phyloP scores from a whole-genome alignment of 2,113 vertebrate genomes.

The Catagonus wagneri region DNA sequence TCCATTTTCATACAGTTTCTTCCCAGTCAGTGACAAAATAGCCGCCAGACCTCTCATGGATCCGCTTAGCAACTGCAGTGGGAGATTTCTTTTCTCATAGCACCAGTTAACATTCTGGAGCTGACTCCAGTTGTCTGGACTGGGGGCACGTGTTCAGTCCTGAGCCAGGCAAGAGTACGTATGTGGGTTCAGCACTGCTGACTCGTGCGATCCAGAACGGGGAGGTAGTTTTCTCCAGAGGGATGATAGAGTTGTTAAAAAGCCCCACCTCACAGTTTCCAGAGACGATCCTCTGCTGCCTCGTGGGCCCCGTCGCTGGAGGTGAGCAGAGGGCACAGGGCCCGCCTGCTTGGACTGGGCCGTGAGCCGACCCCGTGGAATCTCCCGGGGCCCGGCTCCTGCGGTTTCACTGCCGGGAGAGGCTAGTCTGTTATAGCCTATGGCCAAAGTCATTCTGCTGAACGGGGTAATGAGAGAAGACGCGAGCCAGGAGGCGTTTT shows the following conservation, averaged over 20 bases:
- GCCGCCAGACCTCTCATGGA: background rate
- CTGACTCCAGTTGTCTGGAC: background rate
- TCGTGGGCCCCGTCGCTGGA: background rate
- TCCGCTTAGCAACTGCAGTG: background rate
- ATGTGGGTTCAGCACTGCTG: background rate
- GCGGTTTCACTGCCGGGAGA: background rate
- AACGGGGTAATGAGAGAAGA: background rate
- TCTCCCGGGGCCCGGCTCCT: background rate
- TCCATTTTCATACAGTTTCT: background rate
- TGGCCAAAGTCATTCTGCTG: background rate
- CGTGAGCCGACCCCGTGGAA: background rate
- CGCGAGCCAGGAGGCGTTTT: background rate
- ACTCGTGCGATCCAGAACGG: background rate
- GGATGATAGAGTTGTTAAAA: background rate
- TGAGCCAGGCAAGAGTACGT: background rate
- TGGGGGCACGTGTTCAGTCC: background rate
- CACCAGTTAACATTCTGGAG: background rate
- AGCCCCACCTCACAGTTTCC: background rate
- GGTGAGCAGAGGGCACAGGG: background rate
- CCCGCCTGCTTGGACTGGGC: background rate
- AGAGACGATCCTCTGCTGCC: background rate
- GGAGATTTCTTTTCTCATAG: background rate
- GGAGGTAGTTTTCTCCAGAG: background rate
- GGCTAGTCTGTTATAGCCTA: background rate
- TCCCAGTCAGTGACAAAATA: background rate